Evolutionary conservation across 2,113 vertebrate genomes (phyloP).

Genomic region (Physeter macrocephalus): DNA sequence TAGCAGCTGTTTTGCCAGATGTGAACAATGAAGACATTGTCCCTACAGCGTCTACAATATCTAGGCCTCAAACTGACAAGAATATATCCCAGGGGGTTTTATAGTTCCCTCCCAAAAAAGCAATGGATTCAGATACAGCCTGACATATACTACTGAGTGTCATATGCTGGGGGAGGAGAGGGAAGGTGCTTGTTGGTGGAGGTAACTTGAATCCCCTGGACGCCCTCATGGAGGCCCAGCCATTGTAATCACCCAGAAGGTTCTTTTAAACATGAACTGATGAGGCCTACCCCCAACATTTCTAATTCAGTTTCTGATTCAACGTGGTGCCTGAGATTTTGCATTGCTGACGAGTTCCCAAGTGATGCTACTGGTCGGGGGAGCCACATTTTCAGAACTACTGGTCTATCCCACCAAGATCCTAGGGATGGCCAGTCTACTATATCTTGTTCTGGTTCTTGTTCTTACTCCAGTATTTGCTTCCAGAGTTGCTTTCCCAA

Average conservation of each 20-base stretch:
- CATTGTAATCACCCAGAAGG: not conserved
- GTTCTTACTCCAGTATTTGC: not conserved
- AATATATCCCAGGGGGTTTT: not conserved
- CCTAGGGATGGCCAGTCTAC: not conserved
- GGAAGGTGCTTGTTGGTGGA: not conserved
- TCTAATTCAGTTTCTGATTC: not conserved
- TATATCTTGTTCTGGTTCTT: not conserved
- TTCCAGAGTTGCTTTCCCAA: not conserved
- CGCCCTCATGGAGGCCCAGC: not conserved
- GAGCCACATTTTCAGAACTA: not conserved
- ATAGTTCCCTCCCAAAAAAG: not conserved
- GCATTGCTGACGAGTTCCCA: not conserved
- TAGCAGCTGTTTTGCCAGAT: not conserved
- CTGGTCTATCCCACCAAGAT: not conserved
- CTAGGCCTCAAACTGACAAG: not conserved
- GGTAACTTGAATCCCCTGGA: not conserved
- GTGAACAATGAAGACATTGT: conserved; percentile 9
- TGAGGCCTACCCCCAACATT: not conserved
- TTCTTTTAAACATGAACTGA: not conserved
- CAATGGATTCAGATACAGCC: not conserved
- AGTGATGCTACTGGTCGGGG: not conserved
- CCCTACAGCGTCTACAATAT: not conserved
- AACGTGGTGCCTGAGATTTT: not conserved
- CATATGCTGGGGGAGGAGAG: not conserved
- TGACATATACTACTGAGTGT: not conserved